Conservation (phyloP, 2,113 vertebrate genomes). For the Pterocles orientalis region DNA sequence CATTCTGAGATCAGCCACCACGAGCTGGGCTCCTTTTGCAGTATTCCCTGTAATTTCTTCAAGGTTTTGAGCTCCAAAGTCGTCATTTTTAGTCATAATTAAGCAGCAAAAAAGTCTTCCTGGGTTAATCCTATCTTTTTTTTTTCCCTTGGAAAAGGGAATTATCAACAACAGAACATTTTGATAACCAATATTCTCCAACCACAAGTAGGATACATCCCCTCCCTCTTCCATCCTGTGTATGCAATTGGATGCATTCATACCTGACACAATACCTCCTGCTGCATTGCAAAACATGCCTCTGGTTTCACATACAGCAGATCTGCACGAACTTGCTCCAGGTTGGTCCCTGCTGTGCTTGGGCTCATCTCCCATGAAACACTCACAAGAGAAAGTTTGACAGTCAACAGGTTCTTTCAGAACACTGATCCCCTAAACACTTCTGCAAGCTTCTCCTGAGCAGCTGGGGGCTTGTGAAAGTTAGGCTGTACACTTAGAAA, state of each 20-base stretch:
- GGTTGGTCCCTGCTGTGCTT: not conserved
- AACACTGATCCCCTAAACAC: not conserved
- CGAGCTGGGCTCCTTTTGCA: not conserved
- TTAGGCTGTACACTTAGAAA: not conserved
- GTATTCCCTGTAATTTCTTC: not conserved
- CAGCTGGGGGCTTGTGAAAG: not conserved
- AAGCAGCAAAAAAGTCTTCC: not conserved
- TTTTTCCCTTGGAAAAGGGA: not conserved
- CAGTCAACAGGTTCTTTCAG: not conserved
- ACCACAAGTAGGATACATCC: not conserved
- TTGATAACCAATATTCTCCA: not conserved
- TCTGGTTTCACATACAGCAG: not conserved
- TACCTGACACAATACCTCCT: not conserved
- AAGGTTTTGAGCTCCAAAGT: not conserved
- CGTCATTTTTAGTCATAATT: not conserved
- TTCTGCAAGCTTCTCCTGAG: not conserved
- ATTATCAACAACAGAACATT: not conserved
- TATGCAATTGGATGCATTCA: not conserved
- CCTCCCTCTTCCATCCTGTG: not conserved
- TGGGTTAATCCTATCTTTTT: not conserved
- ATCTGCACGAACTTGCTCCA: not conserved
- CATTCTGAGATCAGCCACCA: not conserved
- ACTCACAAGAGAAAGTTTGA: not conserved
- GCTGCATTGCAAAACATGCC: not conserved
- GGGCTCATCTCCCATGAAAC: not conserved